These are phyloP conservation scores for Alitta virens DNA, from an alignment of 2,888 invertebrate species.

Conservation along the genomic window DNA sequence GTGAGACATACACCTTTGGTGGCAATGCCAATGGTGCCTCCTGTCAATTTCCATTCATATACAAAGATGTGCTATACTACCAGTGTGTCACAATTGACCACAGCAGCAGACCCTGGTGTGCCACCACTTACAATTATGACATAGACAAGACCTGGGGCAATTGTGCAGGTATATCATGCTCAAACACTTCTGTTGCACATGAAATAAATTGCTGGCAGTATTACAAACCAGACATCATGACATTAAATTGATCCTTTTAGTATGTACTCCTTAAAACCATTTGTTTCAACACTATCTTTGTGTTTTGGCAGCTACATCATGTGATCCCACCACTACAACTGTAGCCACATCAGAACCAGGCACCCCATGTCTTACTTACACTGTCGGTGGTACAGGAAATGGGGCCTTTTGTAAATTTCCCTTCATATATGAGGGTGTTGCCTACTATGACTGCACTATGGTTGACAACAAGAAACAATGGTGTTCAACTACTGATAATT, in stretches of 20 bases:
- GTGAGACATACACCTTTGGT: background rate
- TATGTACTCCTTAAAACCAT: too few relatives aligned
- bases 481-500: too few relatives aligned
- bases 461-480: too few relatives aligned
- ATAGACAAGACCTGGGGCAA: background rate
- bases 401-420: background rate
- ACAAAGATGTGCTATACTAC: too few relatives aligned
- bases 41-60: background rate
- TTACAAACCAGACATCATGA: too few relatives aligned
- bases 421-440: background rate
- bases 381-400: background rate
- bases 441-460: background rate
- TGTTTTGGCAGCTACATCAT: too few relatives aligned
- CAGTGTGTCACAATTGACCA: background rate
- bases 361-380: background rate
- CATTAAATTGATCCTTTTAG: too few relatives aligned
- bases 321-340: too few relatives aligned
- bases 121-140: background rate
- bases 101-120: background rate
- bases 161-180: background rate
- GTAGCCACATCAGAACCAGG: too few relatives aligned
- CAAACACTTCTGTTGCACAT: too few relatives aligned
- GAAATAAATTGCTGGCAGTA: too few relatives aligned
- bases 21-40: background rate
- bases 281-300: too few relatives aligned